Base-by-base conservation (phyloP, 2,888 invertebrate genomes). In the Hyposoter didymator region DNA sequence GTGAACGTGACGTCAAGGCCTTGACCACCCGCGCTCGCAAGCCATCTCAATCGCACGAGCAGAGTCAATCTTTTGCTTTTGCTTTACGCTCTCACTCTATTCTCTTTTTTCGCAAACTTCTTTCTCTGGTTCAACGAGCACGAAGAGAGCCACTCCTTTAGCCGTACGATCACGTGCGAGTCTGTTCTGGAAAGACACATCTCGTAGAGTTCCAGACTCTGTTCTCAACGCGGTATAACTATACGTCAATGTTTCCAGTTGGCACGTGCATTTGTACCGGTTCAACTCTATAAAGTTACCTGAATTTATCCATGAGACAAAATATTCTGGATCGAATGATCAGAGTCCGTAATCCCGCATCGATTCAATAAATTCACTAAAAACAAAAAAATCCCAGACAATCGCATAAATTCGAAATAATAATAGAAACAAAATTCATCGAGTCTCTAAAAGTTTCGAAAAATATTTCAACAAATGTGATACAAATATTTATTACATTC, bases 51-150 rank as follows among this genome's bases (percentile, higher is more conserved):
- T 78, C 82, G 78, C 74, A 47, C 82, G 66, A 85, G 76, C 76
- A 32, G 55, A 76, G 80, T 81, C 78, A 84, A 81, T 81, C 81
- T 84, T 67, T 73, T 49, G 47, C 62, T 81, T 81, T 78, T 59
- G 45, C 52, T 47, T 19, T 76, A 5, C 76, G 10, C 75, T n/a
- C 62, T 75, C 66, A 19, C 64, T 62, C 64, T 75, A 32, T 62
- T 66, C 66, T 32, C 10, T 67, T 32, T n/a, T 81, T 69, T 78
- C 81, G 52, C 47, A 22, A 66, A 72, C 49, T 73, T 47, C 73
- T 59, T 78, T 80, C 76, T 67, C 22, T 64, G 84, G 81, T 84
- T 84, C 81, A 84, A 84, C 84, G 84, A 81, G 73, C 73, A 81
- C 84, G 83, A 83, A 83, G 83, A 76, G 66, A 76, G 76, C 55